Base-by-base conservation (phyloP, 2,113 vertebrate genomes). In the Hiodon tergisus region DNA sequence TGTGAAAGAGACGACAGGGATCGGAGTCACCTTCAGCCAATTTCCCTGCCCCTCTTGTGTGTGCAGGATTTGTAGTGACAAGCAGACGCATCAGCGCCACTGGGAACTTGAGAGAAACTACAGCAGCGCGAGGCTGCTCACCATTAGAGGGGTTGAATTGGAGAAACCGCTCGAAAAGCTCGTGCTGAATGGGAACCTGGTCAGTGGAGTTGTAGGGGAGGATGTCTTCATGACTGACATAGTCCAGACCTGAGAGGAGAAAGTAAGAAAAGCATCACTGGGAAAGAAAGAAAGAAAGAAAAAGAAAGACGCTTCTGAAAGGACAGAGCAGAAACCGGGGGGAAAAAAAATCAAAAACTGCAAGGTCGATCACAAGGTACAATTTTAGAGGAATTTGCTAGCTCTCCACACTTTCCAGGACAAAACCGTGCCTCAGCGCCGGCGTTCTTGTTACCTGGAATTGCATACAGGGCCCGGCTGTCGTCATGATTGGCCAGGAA, bases 161-260 rank as follows among this genome's bases (percentile, higher is more conserved):
- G 83, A 99, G 95, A 81, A 99, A 99, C 74, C 96, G 94, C 86
- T 99, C 97, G 73, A 99, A 99, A 75, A 99, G 93, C 79, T 99
- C 97, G 0, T 99, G 97, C 78, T 99, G 97, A 85, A 99, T 99
- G 79, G 97, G 97, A 79, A 94, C 84, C 85, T 98, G 95, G 84
- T 98, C 96, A 0, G 95, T 88, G 10, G 97, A 98, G 80, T 92
- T 95, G 69, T 98, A 99, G 13, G 97, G 97, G 72, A 99, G 93
- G 85, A 99, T 96, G 86, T 99, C 96, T 85, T 99, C 96, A 66
- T 99, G 97, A 86, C 96, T 98, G 80, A 99, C 96, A 4, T 99
- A 99, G 86, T 99, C 97, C 87, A 99, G 87, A 82, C 97, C 97
- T 99, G 81, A 48, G 76, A 50, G 52, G 31, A 31, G 31, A 31